Conservation (phyloP, 2,113 vertebrate genomes). For the Oryzias melastigma region DNA sequence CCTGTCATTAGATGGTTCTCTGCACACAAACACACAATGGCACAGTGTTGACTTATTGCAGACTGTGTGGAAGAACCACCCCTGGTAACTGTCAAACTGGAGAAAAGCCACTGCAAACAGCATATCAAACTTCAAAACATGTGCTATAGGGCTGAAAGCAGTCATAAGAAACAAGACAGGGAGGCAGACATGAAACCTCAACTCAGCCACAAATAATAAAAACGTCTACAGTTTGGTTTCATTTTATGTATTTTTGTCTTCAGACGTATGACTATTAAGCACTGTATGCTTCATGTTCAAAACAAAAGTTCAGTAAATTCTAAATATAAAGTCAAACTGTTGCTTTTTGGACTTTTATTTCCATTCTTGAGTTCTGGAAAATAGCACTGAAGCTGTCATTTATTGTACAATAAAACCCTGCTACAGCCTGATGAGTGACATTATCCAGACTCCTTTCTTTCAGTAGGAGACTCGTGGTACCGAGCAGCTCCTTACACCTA, state of each 20-base stretch:
- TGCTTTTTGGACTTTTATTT: neutral
- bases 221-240: conserved; percentile 1
- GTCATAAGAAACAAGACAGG: conserved; percentile 46
- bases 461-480: neutral
- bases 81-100: conserved; percentile 43
- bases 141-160: conserved; percentile 24
- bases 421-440: neutral
- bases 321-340: neutral
- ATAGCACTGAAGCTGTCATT: neutral
- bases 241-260: conserved; percentile 27
- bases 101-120: conserved; percentile 51
- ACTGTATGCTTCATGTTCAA: too few relatives aligned
- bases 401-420: neutral
- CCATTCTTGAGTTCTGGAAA: too few relatives aligned
- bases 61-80: conserved; percentile 52
- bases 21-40: conserved; percentile 33
- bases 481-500: neutral
- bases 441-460: neutral
- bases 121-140: conserved; percentile 39
- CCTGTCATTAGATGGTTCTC: conserved; percentile 38
- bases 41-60: conserved; percentile 61
- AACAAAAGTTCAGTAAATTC: neutral
- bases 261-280: neutral
- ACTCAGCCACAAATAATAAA: conserved; percentile 1
- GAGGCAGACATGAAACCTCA: conserved; percentile 24